Evolutionary conservation across 1,140 invertebrate species (phyloP), one percentile per base, ranked within the genome.

Genomic region (Drosophila neocordata): DNA sequence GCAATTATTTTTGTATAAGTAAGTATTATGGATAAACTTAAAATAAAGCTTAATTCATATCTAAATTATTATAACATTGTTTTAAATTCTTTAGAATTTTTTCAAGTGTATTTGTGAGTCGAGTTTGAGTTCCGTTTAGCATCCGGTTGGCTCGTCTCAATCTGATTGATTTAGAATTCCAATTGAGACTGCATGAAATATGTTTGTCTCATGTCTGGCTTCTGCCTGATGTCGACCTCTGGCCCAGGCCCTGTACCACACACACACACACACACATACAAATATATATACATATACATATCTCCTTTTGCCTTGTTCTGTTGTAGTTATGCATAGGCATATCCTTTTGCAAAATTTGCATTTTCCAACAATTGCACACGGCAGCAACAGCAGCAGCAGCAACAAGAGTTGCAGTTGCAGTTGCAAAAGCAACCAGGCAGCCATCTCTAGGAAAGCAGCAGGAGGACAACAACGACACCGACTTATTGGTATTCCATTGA

Each of bases 141-240:
- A 22, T 68, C 63, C 61, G 71, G 74, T 79, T 15, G 24, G 53
- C 78, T 83, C 83, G 79, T 89, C 81, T 90, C 85, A 90, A 90
- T 90, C 87, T 89, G 87, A 90, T 90, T 90, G 87, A 90, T 90
- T 90, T 90, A 90, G 87, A 90, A 90, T 90, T 90, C 84, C 87
- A 90, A 90, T 90, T 90, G 87, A 90, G 87, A 90, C 87, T 90
- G 81, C 73, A 80, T 90, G 87, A 90, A 90, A 90, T 90, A 89
- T 88, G 83, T 83, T 83, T 79, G 81, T 83, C 73, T 85, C 81
- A 69, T 89, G 70, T 77, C 78, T 85, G 62, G 55, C 60, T 65
- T 62, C 24, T 77, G 69, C 62, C 69, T 60, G 60, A 58, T 65
- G 70, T 69, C 59, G 73, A 55, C 74, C 58, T 67, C 58, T 72